Evolutionary conservation across 2,888 invertebrate species (phyloP).

Genomic region (Himalopsyche japonica): DNA sequence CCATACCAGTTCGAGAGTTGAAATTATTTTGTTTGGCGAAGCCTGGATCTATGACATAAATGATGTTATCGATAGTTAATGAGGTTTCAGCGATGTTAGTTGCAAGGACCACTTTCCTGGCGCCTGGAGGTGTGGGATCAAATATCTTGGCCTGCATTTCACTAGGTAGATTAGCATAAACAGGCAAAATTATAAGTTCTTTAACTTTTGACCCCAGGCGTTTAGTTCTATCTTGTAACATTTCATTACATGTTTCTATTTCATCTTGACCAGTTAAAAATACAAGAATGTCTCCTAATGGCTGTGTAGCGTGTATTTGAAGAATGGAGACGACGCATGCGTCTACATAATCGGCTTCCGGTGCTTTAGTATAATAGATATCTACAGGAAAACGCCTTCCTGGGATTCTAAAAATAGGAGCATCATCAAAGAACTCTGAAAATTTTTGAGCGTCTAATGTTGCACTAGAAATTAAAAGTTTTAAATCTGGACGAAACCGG

Average conservation of each 20-base stretch:
- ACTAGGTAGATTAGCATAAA: constrained; percentile 97
- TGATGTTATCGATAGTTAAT: constrained; percentile 97
- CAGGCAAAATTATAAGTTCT: constrained; percentile 90
- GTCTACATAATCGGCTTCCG: constrained; percentile 98
- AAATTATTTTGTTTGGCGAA: constrained; percentile 99
- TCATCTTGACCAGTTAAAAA: constrained; percentile 95
- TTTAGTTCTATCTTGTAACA: constrained; percentile 87
- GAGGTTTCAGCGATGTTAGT: constrained; percentile 99
- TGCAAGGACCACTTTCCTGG: constrained; percentile 94
- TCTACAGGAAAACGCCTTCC: constrained; percentile 98
- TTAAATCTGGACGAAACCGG: constrained; percentile 89
- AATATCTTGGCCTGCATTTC: constrained; percentile 99
- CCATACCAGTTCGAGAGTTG: constrained; percentile 97
- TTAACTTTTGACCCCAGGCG: constrained; percentile 90
- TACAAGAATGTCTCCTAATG: constrained; percentile 92
- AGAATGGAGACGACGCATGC: constrained; percentile 96
- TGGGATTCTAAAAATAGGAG: constrained; percentile 96
- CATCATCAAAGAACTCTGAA: constrained; percentile 96
- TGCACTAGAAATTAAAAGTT: constrained; percentile 95
- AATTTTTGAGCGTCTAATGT: constrained; percentile 98
- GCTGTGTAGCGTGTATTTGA: constrained; percentile 98
- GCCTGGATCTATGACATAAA: constrained; percentile 99
- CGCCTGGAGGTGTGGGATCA: constrained; percentile 94
- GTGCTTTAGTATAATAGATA: constrained; percentile 98
- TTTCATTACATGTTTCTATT: constrained; percentile 88